phyloP scores from a whole-genome alignment of 2,888 invertebrate species.

The Drosophila birchii region DNA sequence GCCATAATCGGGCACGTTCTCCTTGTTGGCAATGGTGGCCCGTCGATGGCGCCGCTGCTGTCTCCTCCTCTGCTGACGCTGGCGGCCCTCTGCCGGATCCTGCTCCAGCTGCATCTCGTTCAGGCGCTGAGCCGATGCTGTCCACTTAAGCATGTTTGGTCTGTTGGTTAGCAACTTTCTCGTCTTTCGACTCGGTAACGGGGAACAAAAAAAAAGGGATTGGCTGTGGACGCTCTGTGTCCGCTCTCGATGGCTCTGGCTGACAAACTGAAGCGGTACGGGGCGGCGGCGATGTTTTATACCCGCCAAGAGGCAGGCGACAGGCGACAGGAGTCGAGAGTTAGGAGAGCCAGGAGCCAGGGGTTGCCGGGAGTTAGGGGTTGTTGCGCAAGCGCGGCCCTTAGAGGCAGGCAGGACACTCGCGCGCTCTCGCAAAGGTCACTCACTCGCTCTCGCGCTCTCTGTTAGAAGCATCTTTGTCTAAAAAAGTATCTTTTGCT shows the following conservation, averaged over 20 bases:
- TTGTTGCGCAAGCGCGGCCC: slow-evolving; percentile 73
- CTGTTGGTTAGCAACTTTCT: neutral
- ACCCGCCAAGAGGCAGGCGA: slow-evolving; percentile 32
- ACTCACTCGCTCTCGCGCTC: neutral
- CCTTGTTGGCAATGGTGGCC: slow-evolving; percentile 81
- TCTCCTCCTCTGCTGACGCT: neutral
- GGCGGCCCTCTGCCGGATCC: neutral
- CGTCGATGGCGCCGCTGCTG: slow-evolving; percentile 68
- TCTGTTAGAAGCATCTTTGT: neutral
- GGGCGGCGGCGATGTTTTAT: slow-evolving; percentile 63
- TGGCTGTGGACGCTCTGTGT: slow-evolving; percentile 13
- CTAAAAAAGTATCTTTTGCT: neutral
- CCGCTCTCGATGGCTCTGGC: slow-evolving; percentile 68
- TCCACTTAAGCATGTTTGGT: slow-evolving; percentile 83
- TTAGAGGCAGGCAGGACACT: slow-evolving; percentile 7
- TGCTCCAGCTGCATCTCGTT: slow-evolving; percentile 53
- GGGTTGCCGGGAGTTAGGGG: slow-evolving; percentile 50
- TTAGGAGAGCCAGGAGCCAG: neutral
- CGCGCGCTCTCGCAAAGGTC: slow-evolving; percentile 12
- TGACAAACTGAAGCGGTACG: slow-evolving; percentile 80
- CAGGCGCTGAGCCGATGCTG: slow-evolving; percentile 78
- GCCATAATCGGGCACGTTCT: slow-evolving; percentile 69
- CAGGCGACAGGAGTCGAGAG: slow-evolving; percentile 1
- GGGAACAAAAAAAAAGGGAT: slow-evolving; percentile 41
- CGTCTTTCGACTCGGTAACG: slow-evolving; percentile 1